These are phyloP conservation scores for Chironomus tentans DNA, from an alignment of 2,888 invertebrate species.

Conservation along the genomic window DNA sequence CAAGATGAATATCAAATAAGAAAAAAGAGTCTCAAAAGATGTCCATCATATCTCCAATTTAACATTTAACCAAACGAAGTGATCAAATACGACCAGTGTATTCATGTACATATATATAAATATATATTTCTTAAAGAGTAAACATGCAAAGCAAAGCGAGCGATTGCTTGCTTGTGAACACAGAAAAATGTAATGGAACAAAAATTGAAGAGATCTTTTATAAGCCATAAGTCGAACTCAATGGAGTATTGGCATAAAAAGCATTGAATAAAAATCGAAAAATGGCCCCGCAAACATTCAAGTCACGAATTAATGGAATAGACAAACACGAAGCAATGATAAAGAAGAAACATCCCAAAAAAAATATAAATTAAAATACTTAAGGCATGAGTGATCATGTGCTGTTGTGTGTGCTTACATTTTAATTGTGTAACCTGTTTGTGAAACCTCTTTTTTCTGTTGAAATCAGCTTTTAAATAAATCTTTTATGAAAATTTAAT, in stretches of 20 bases:
- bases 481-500: not conserved
- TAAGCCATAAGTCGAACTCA: too few species aligned
- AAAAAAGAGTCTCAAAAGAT: not conserved
- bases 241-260: too few species aligned
- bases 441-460: not conserved
- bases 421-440: conserved; percentile 18
- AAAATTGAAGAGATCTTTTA: not conserved
- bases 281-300: conserved; percentile 17
- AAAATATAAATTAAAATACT: conserved; percentile 13
- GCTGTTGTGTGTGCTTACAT: not conserved
- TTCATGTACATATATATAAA: too few species aligned
- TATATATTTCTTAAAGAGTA: not conserved
- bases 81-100: not conserved
- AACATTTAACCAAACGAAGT: not conserved
- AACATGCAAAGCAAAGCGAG: not conserved
- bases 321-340: not conserved
- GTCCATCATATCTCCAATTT: not conserved
- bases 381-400: not conserved
- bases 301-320: conserved; percentile 22
- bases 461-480: not conserved
- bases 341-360: not conserved
- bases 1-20: not conserved
- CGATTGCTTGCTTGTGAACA: not conserved
- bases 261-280: not conserved
- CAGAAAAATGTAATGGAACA: not conserved